Conservation (phyloP, 2,888 invertebrate genomes). For the Cosmia pyralina region DNA sequence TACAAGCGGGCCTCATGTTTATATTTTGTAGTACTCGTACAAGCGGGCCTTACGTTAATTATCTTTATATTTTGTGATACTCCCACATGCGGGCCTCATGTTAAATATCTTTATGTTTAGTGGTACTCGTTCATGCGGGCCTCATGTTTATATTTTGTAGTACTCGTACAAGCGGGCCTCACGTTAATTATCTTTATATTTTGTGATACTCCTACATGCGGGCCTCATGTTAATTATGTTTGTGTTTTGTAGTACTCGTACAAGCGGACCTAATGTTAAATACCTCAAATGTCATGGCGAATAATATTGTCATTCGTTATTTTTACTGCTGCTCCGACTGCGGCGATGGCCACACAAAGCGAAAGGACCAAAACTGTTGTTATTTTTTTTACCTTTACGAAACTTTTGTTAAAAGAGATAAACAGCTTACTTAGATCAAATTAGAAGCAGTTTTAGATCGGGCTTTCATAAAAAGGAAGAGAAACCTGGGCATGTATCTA, state of each 20-base stretch:
- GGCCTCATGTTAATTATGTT: not conserved
- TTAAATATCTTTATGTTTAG: too few relatives aligned
- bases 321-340: not conserved
- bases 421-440: not conserved
- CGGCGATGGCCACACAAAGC: not conserved
- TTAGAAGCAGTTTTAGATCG: not conserved
- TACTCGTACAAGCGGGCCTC: not conserved
- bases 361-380: not conserved
- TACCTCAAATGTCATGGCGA: not conserved
- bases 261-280: too few relatives aligned
- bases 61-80: too few relatives aligned
- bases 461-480: constrained; percentile 4
- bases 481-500: not conserved
- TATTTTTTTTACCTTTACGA: not conserved
- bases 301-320: not conserved
- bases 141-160: not conserved
- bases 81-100: too few relatives aligned
- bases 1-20: too few relatives aligned
- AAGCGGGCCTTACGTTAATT: too few relatives aligned
- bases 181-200: not conserved
- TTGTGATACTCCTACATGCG: not conserved
- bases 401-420: not conserved
- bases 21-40: too few relatives aligned
- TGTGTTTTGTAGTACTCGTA: not conserved
- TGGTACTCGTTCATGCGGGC: not conserved